Evolutionary conservation across 2,888 invertebrate species (phyloP).

Genomic region (Clunio marinus): DNA sequence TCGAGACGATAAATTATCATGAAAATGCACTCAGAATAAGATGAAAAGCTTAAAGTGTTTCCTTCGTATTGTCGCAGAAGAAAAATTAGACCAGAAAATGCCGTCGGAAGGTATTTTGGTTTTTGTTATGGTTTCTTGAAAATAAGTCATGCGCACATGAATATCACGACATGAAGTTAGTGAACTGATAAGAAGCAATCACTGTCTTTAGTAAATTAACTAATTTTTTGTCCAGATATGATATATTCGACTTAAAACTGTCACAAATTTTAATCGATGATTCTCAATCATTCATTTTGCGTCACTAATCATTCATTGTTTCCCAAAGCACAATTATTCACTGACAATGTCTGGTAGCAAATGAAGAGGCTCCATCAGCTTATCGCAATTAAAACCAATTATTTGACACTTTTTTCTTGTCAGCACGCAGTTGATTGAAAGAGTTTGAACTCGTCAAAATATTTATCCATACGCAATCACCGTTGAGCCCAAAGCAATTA

Average conservation of each 20-base stretch:
- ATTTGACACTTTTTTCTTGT: not conserved
- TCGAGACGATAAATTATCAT: constrained; percentile 15
- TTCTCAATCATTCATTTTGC: not conserved
- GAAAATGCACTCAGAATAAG: constrained; percentile 8
- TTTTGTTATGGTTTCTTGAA: not conserved
- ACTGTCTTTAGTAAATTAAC: constrained; percentile 7
- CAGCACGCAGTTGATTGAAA: not conserved
- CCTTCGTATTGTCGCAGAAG: not conserved
- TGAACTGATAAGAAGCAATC: constrained; percentile 3
- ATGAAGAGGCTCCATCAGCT: not conserved
- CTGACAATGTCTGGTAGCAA: constrained; percentile 1
- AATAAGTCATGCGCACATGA: not conserved
- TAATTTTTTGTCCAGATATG: constrained; percentile 10
- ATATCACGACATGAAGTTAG: not conserved
- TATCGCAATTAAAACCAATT: not conserved
- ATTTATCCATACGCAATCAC: not conserved
- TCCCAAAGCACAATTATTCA: not conserved
- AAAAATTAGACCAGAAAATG: not conserved
- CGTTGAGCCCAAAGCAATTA: not conserved
- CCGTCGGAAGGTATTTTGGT: not conserved
- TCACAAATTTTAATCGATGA: constrained; percentile 18
- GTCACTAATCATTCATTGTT: constrained; percentile 9
- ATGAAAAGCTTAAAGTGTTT: not conserved
- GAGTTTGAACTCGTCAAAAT: not conserved
- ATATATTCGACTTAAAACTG: constrained; percentile 25